Evolutionary conservation across 2,888 invertebrate species (phyloP), one percentile per base, ranked within the genome.

Genomic region (Sthenelais limicola): DNA sequence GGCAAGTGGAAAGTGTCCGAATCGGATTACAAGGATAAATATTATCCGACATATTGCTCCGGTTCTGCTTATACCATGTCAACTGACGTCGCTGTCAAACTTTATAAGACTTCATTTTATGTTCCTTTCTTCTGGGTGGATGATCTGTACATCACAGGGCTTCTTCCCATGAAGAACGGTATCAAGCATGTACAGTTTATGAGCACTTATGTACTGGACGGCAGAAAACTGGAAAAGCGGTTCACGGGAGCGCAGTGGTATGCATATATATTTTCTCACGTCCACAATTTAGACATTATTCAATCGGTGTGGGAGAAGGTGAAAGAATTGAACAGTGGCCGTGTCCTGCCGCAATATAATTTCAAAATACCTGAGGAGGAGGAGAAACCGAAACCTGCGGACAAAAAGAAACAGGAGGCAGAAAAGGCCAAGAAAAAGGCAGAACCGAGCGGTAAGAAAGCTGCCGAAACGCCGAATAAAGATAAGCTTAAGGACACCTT

Each of bases 101-200:
- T 96, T 56, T 89, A 91, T 26, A 82, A 89, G 1, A 90, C 90
- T 66, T 92, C 92, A 0, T 92, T 92, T 81, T 88, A 86, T 15
- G 88, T 91, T 18, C 89, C 90, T 21, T 93, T 92, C 81, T 96
- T 97, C 73, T 80, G 79, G 80, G 95, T 97, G 74, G 96, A 97
- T 84, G 96, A 97, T 85, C 92, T 94, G 58, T 93, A 92, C 85
- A 88, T 97, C 0, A 96, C 96, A 0, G 96, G 96, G 1, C 89
- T 94, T 67, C 87, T 96, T 28, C 82, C 83, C 0, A 79, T 82
- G 51, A 78, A 77, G 24, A 71, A 83, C 18, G 79, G 80, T 18
- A 69, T 85, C 21, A 79, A 79, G 56, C 85, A 86, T 71, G 79
- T 77, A 52, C 80, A 83, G 62, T 80, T 84, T 51, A 85, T 85